Conservation (phyloP, 2,888 invertebrate genomes). For the Andrena praecox region DNA sequence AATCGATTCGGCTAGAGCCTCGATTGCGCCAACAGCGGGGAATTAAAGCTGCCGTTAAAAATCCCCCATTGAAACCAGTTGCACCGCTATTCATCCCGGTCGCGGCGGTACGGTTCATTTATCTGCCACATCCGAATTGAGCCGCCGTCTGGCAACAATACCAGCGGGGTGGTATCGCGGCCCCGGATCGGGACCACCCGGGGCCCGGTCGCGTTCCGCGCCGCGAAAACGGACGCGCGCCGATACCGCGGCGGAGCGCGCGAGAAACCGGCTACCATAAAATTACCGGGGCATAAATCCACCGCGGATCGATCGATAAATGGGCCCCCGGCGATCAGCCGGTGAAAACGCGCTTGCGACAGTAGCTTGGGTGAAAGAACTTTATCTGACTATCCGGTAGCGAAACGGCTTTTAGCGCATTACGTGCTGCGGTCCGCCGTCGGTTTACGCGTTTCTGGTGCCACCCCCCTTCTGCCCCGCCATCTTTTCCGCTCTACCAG, state of each 20-base stretch:
- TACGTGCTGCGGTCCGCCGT: slow-evolving; percentile 15
- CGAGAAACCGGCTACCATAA: slow-evolving; percentile 42
- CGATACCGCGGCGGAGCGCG: not conserved
- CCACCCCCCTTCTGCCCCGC: not conserved
- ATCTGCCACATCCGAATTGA: slow-evolving; percentile 42
- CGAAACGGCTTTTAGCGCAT: slow-evolving; percentile 52
- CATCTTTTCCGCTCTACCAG: slow-evolving; percentile 2
- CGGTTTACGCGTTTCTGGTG: slow-evolving; percentile 48
- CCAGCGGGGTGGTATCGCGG: slow-evolving; percentile 4
- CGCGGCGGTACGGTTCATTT: slow-evolving; percentile 33
- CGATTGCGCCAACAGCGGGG: slow-evolving; percentile 27
- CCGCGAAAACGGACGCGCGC: slow-evolving; percentile 16
- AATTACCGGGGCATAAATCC: slow-evolving; percentile 60
- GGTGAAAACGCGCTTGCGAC: slow-evolving; percentile 59
- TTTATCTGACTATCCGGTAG: slow-evolving; percentile 67
- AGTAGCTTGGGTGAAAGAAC: slow-evolving; percentile 62
- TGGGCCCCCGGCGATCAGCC: slow-evolving; percentile 26
- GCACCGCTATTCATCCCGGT: slow-evolving; percentile 39
- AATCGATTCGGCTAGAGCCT: slow-evolving; percentile 23
- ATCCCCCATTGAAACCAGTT: slow-evolving; percentile 39
- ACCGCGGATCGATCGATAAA: slow-evolving; percentile 63
- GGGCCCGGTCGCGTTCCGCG: slow-evolving; percentile 1
- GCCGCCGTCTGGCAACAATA: slow-evolving; percentile 25
- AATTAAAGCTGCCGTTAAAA: slow-evolving; percentile 34
- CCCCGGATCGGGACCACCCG: slow-evolving; percentile 32